A percentile compares a stretch with the other conserved stretches of the same genome.
phyloP scores from a whole-genome alignment of 2,888 invertebrate genomes.

The Pandemis corylana region DNA sequence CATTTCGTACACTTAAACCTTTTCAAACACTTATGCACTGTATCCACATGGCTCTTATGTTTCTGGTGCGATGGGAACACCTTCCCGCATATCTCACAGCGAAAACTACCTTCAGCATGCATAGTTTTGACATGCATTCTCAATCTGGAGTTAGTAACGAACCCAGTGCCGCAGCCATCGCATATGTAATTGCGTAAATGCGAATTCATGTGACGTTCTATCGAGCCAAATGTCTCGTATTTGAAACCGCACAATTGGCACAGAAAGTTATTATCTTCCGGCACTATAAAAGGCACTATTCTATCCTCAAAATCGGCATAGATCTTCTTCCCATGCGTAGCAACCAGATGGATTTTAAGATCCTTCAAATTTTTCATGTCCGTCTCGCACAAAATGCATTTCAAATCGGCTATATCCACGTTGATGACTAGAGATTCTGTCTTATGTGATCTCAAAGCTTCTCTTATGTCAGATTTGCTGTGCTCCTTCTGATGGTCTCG shows the following conservation, averaged over 20 bases:
- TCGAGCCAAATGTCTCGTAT: slow-evolving; percentile 47
- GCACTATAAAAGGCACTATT: slow-evolving; percentile 56
- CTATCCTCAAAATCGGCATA: slow-evolving; percentile 51
- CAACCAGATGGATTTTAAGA: slow-evolving; percentile 51
- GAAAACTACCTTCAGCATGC: slow-evolving; percentile 44
- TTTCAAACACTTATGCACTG: slow-evolving; percentile 54
- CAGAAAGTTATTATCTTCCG: slow-evolving; percentile 45
- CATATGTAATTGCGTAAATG: slow-evolving; percentile 53
- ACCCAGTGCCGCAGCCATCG: slow-evolving; percentile 55
- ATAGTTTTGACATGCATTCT: slow-evolving; percentile 58
- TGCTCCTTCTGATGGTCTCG: slow-evolving; percentile 60
- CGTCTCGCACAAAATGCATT: slow-evolving; percentile 52
- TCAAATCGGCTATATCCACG: slow-evolving; percentile 55
- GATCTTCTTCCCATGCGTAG: slow-evolving; percentile 51
- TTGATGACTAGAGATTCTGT: slow-evolving; percentile 54
- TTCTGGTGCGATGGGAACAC: slow-evolving; percentile 52
- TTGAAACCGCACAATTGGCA: slow-evolving; percentile 50
- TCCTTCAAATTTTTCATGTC: slow-evolving; percentile 47
- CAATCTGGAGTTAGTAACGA: slow-evolving; percentile 65
- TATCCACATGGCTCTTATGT: slow-evolving; percentile 52
- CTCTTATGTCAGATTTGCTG: slow-evolving; percentile 50
- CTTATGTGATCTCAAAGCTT: slow-evolving; percentile 34
- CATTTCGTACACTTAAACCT: slow-evolving; percentile 58
- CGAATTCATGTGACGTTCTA: slow-evolving; percentile 48
- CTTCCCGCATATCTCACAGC: slow-evolving; percentile 58